Evolutionary conservation across 1,140 invertebrate species (phyloP), one percentile per base, ranked within the genome.

Genomic region (Heliconius melpomene): DNA sequence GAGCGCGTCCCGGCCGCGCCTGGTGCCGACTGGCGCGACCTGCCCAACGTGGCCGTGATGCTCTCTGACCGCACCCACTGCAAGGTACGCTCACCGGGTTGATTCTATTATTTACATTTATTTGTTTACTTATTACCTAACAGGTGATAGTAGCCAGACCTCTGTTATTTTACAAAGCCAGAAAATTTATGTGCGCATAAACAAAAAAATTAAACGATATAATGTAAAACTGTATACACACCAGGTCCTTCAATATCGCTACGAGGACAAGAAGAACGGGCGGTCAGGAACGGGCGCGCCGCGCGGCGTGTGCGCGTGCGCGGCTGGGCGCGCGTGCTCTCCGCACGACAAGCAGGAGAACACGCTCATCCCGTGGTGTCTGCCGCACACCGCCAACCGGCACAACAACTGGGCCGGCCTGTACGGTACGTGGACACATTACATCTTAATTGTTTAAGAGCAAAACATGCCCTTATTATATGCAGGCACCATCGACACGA

Each of bases 341-440:
- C 95, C 97, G 1, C 91, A 94, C 82, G 97, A 98, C 91, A 96
- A 96, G 74, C 98, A 98, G 94, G 97, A 96, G 87, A 97, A 98
- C 90, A 98, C 98, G 2, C 90, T 98, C 50, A 97, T 98, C 75
- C 98, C 98, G 1, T 98, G 98, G 98, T 98, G 98, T 90, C 94
- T 98, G 78, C 98, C 98, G 32, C 98, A 98, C 90, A 98, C 98
- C 2, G 97, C 96, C 38, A 98, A 98, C 92, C 92, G 98, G 32
- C 97, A 98, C 91, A 98, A 98, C 92, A 95, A 98, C 93, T 98
- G 98, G 98, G 96, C 97, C 1, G 96, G 96, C 1, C 93, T 96
- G 50, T 96, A 96, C 80, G 96, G 94, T 95, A 40, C 26, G 75
- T 20, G 29, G n/a, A 18, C 26, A 60, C 8, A 7, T 71, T 11